Evolutionary conservation across 1,140 invertebrate genomes (phyloP).

Genomic region (Druon quercuslanigerum): DNA sequence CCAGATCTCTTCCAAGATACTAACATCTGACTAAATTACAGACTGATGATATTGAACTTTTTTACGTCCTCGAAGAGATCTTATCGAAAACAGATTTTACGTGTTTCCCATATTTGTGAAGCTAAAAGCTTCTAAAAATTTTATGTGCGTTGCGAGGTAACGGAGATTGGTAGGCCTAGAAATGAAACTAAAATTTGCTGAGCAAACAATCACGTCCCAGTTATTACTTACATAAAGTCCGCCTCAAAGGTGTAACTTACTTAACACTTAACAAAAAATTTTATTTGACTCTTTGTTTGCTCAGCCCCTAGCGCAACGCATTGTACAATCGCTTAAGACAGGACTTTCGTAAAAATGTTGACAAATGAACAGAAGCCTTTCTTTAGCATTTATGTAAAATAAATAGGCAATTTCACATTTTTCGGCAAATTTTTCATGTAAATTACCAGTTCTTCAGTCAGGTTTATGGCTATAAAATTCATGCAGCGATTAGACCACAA

Average conservation of each 20-base stretch:
- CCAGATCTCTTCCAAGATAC: constrained; percentile 26
- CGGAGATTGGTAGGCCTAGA: background rate
- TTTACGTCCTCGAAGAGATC: background rate
- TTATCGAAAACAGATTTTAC: constrained; percentile 14
- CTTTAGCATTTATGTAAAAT: constrained; percentile 1
- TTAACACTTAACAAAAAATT: background rate
- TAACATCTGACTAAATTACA: constrained; percentile 5
- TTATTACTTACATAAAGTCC: background rate
- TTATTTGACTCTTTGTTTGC: background rate
- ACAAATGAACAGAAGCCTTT: constrained; percentile 1
- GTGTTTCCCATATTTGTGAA: background rate
- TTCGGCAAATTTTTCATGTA: background rate
- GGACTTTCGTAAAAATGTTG: constrained; percentile 6
- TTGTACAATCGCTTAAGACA: background rate
- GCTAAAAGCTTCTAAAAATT: constrained; percentile 27
- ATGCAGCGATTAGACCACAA: background rate
- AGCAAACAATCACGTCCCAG: background rate
- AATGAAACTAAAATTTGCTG: background rate
- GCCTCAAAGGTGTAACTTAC: background rate
- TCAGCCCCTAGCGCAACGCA: background rate
- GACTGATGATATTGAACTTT: constrained; percentile 21
- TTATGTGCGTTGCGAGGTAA: background rate
- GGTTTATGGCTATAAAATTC: background rate
- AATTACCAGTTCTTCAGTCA: too few relatives aligned
- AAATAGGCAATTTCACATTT: background rate